phyloP scores from a whole-genome alignment of 2,888 invertebrate genomes.

The Mythimna albipuncta region DNA sequence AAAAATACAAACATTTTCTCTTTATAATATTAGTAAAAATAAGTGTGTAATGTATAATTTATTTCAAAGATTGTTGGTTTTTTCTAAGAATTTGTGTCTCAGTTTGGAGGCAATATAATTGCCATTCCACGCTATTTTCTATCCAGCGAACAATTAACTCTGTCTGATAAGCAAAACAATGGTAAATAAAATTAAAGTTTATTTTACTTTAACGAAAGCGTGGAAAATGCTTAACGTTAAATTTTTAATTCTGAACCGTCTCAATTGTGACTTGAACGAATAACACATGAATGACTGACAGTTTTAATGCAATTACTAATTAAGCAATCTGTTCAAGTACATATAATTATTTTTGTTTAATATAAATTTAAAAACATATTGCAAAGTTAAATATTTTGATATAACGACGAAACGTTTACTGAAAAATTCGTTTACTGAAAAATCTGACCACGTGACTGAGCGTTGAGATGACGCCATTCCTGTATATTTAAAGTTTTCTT shows the following conservation, averaged over 20 bases:
- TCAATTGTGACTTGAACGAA: constrained; percentile 1
- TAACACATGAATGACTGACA: background rate
- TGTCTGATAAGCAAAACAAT: constrained; percentile 7
- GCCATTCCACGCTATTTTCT: background rate
- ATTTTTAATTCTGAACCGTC: background rate
- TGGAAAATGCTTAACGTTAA: constrained; percentile 10
- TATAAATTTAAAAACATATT: background rate
- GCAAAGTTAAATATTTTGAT: no score
- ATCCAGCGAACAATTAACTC: constrained; percentile 1
- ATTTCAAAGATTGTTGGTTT: background rate
- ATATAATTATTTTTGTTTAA: background rate
- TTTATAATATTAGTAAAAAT: no score
- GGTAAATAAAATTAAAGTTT: background rate
- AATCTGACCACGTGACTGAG: no score
- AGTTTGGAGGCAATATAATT: background rate
- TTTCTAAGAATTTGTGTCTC: background rate
- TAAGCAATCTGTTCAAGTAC: background rate
- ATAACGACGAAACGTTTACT: no score
- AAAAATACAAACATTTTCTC: no score
- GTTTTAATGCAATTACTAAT: background rate
- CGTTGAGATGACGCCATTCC: no score
- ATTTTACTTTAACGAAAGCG: background rate
- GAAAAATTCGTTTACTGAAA: no score
- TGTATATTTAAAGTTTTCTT: no score
- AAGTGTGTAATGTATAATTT: no score